phyloP scores from a whole-genome alignment of 2,797 vertebrate genomes.

The Molossus alvarezi region DNA sequence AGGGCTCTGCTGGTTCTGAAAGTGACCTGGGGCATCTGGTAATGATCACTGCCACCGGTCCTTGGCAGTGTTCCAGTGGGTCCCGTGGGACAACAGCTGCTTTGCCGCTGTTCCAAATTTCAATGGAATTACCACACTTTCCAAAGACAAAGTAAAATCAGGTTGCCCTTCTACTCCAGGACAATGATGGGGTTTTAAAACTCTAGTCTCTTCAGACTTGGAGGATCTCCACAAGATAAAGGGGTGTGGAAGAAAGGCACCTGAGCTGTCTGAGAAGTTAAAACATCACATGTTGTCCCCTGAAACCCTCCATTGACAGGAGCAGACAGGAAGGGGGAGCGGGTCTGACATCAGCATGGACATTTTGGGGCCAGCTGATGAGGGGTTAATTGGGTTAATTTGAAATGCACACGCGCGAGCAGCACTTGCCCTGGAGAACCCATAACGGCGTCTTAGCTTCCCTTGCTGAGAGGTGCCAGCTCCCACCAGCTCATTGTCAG shows the following conservation, averaged over 20 bases:
- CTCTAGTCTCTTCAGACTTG: not conserved
- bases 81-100: accelerated
- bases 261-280: slow-evolving; percentile 6
- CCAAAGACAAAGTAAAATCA: not conserved
- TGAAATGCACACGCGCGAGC: slow-evolving; percentile 48
- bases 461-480: not conserved
- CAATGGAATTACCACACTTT: not conserved
- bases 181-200: slow-evolving; percentile 44
- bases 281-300: not conserved
- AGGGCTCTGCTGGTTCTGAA: not conserved
- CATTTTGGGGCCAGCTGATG: not conserved
- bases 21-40: not conserved
- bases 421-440: slow-evolving; percentile 4
- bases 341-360: not conserved
- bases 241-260: not conserved
- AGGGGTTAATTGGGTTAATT: slow-evolving; percentile 62
- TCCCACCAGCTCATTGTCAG: slow-evolving; percentile 42
- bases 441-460: not conserved
- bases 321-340: not conserved
- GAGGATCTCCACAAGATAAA: not conserved
- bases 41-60: not conserved
- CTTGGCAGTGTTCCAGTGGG: accelerated
- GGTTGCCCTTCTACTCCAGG: slow-evolving; percentile 65
- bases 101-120: not conserved
- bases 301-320: not conserved